Evolutionary conservation across 2,113 vertebrate species (phyloP), one percentile per base, ranked within the genome.

Genomic region (Catagonus wagneri): DNA sequence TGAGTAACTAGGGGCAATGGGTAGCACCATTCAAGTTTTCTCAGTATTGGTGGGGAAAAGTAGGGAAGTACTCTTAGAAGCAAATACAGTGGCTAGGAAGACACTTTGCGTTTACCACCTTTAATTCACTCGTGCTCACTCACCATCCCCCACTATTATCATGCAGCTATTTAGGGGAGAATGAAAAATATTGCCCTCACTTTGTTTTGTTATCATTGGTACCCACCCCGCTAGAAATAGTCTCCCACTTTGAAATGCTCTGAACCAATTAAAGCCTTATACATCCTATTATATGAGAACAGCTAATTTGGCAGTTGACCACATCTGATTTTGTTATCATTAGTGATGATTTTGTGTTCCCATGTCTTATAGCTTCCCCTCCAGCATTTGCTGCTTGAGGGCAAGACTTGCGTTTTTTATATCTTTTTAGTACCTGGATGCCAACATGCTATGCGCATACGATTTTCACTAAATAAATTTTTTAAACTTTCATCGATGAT

Each of bases 131-230:
- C 15, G 0, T 1, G 25, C 1, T 78, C 87, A 89, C 61, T 84
- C 27, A 6, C 71, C 34, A 66, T 22, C 81, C 61, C 68, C 39
- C 52, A 36, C 63, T 22, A 32, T 83, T 44, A 50, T 16, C 71
- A n/a, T 7, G 22, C 19, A 61, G 71, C 61, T 75, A 78, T 44
- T 60, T 83, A 36, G 44, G 34, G 39, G 68, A 72, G 76, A 86
- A 72, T 32, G 84, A 71, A 83, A 89, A 94, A 36, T 25, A 89
- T 8, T 14, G 16, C 3, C 50, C 39, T 71, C 44, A 19, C 27
- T 94, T 93, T 65, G 66, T 65, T 92, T 71, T 88, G 60, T 66
- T 79, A 29, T 87, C 34, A n/a, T 23, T 84, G 13, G 79, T 68
- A 71, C n/a, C 22, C n/a, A n/a, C n/a, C 27, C 25, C 60, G 61